Percentiles rank a stretch among this genome's conserved stretches.
These are phyloP conservation scores for Notolepis coatsorum DNA, from an alignment of 2,797 vertebrate genomes.

Conservation along the genomic window DNA sequence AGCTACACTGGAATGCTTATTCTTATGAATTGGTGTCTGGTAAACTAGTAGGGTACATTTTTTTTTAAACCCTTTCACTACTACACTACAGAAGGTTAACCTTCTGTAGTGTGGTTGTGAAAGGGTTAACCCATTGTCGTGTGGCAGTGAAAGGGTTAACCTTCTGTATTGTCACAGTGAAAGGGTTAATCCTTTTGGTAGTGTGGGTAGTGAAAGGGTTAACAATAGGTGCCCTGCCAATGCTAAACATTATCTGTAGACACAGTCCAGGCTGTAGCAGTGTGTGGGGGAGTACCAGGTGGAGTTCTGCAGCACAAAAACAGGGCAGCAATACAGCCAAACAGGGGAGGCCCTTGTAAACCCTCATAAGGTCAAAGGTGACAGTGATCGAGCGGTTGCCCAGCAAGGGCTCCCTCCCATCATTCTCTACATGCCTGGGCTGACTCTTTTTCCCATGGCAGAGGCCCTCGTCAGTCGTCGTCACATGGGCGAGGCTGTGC, in stretches of 20 bases:
- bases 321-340: slow-evolving; percentile 26
- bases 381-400: slow-evolving; percentile 72
- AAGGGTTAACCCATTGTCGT: too few relatives aligned
- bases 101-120: too few relatives aligned
- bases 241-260: background rate
- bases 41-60: too few relatives aligned
- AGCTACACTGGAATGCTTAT: slow-evolving; percentile 57
- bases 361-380: slow-evolving; percentile 73
- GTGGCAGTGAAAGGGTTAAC: too few relatives aligned
- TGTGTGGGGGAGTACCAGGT: slow-evolving; percentile 55
- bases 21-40: slow-evolving; percentile 58
- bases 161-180: too few relatives aligned
- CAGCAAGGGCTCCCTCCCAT: slow-evolving; percentile 58
- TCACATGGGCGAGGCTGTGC: slow-evolving; percentile 31
- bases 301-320: slow-evolving; percentile 59
- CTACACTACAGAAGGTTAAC: too few relatives aligned
- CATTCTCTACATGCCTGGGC: slow-evolving; percentile 64
- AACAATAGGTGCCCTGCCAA: slow-evolving; percentile 22
- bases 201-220: slow-evolving; percentile 24
- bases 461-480: slow-evolving; percentile 49
- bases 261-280: too few relatives aligned
- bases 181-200: too few relatives aligned
- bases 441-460: slow-evolving; percentile 40
- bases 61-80: too few relatives aligned
- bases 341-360: slow-evolving; percentile 56